These are phyloP conservation scores for Saccopteryx bilineata DNA, from an alignment of 2,113 vertebrate genomes.

Conservation along the genomic window DNA sequence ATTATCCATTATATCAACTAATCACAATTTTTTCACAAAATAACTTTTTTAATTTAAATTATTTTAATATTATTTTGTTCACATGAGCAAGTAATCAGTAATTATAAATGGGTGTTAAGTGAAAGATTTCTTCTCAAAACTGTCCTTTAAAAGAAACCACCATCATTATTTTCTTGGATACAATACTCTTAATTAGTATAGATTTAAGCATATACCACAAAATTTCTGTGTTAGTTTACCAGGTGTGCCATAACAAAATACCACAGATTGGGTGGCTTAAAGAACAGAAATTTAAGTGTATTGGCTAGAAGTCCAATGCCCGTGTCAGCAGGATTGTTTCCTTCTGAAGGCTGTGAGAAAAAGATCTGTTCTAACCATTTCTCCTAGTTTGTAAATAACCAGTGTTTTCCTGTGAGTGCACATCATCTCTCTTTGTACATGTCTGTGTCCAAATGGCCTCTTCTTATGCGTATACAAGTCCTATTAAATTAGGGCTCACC, in stretches of 20 bases:
- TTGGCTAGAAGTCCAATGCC: not conserved
- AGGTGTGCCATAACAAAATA: not conserved
- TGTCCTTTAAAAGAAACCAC: not conserved
- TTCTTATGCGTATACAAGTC: not conserved
- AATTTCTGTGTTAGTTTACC: not conserved
- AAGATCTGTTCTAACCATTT: not conserved
- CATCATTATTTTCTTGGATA: not conserved
- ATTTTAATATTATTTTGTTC: not conserved
- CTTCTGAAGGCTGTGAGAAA: not conserved
- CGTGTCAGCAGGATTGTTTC: not conserved
- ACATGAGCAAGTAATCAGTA: not conserved
- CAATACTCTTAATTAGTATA: not conserved
- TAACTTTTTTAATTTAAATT: not conserved
- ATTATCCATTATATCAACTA: not conserved
- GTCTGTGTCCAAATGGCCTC: not conserved
- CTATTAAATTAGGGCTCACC: not conserved
- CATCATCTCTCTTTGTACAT: not conserved
- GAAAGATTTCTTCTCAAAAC: not conserved
- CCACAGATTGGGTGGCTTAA: not conserved
- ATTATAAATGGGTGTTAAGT: not conserved
- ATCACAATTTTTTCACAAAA: not conserved
- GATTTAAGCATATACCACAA: not conserved
- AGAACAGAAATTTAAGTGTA: not conserved
- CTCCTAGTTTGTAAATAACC: not conserved
- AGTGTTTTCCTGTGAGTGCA: not conserved